These are phyloP conservation scores for Henricia sp. DNA, from an alignment of 53 echinoderm and acorn worm genomes.

Conservation along the genomic window DNA sequence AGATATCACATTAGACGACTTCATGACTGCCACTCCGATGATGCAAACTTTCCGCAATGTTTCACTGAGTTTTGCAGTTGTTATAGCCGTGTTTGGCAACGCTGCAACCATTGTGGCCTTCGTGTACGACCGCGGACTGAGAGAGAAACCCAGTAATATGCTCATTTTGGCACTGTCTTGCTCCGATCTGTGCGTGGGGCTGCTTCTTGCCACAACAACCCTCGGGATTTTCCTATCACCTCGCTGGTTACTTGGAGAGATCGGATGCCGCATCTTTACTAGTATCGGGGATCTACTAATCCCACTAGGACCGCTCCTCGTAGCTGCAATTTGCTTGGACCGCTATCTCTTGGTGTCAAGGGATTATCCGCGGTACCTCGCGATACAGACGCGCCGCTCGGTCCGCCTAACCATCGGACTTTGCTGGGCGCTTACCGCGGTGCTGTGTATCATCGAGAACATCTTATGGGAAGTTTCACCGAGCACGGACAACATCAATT, in stretches of 20 bases:
- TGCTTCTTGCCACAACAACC: not conserved
- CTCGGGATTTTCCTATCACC: not conserved
- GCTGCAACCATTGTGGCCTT: conserved; percentile 13
- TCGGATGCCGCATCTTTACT: conserved; percentile 23
- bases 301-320: conserved; percentile 7
- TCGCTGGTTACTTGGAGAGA: conserved; percentile 41
- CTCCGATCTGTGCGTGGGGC: conserved; percentile 27
- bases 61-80: not conserved
- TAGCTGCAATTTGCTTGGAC: conserved; percentile 52
- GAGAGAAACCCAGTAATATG: not conserved
- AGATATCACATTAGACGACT: not conserved
- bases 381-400: conserved; percentile 23
- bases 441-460: conserved; percentile 13
- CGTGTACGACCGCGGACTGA: not conserved
- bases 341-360: conserved; percentile 50
- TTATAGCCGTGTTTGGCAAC: conserved; percentile 12
- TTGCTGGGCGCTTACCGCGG: conserved; percentile 32
- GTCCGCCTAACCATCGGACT: conserved; percentile 43
- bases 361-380: conserved; percentile 55
- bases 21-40: not conserved
- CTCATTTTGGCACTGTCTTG: conserved; percentile 15
- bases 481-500: not conserved
- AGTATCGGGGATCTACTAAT: conserved; percentile 5
- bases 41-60: not conserved
- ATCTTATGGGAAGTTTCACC: conserved; percentile 9